Percentiles rank a stretch among this genome's conserved stretches.
Conservation (phyloP, 1,140 invertebrate genomes). For the Babylonia areolata region DNA sequence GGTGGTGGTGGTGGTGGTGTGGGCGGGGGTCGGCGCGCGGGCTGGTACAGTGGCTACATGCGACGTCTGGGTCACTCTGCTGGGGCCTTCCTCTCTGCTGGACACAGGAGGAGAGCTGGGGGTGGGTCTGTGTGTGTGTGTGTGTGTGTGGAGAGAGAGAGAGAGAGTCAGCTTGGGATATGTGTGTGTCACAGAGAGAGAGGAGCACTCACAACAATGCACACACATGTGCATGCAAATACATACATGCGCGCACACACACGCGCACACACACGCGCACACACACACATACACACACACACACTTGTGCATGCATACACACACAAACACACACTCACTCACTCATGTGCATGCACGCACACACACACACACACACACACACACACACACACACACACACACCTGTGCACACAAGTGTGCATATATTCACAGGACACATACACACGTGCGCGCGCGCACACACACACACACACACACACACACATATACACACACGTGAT, state of each 20-base stretch:
- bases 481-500: not conserved
- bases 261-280: not conserved
- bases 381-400: not conserved
- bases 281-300: not conserved
- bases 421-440: not conserved
- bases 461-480: not conserved
- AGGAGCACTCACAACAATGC: too few species aligned
- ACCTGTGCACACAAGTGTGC: too few species aligned
- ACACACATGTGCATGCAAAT: too few species aligned
- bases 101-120: not conserved
- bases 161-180: not conserved
- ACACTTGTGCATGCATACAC: not conserved
- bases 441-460: not conserved
- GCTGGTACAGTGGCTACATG: constrained; percentile 18
- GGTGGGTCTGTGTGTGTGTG: not conserved
- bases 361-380: not conserved
- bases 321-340: not conserved
- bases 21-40: not conserved
- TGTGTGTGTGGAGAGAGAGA: not conserved
- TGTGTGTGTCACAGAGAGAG: not conserved
- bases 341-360: not conserved
- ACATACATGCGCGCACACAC: not conserved
- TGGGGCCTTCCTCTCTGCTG: not conserved
- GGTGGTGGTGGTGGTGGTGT: not conserved
- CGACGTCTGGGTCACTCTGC: not conserved